A percentile compares a stretch with the other conserved stretches of the same genome.
Conservation (phyloP, 2,797 vertebrate species). For the Lemur catta region DNA sequence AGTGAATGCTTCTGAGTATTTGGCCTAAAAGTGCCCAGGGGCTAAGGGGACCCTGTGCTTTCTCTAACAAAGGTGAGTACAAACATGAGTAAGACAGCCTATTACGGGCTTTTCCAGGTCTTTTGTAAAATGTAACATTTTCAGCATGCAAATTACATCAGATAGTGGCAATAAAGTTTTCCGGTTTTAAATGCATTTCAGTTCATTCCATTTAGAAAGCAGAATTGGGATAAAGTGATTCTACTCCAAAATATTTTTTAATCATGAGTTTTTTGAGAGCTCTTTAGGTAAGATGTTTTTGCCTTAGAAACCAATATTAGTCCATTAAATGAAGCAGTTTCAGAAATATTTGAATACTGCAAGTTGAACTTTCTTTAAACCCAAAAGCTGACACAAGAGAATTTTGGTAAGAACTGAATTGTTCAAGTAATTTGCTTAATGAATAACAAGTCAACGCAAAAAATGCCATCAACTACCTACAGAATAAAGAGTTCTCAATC, state of each 20-base stretch:
- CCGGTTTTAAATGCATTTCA: constrained; percentile 40
- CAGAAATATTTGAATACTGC: neutral
- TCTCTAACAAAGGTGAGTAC: constrained; percentile 57
- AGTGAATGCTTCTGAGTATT: constrained; percentile 51
- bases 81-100: constrained; percentile 35
- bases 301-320: neutral
- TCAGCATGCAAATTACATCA: constrained; percentile 46
- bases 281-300: constrained; percentile 47
- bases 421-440: neutral
- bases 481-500: constrained; percentile 24
- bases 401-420: constrained; percentile 32
- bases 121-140: constrained; percentile 62
- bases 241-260: constrained; percentile 35
- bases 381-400: constrained; percentile 42
- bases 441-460: constrained; percentile 5
- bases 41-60: constrained; percentile 55
- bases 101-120: constrained; percentile 25
- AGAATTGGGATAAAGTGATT: constrained; percentile 47
- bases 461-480: neutral
- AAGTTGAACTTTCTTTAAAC: constrained; percentile 39
- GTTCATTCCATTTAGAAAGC: constrained; percentile 37
- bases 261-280: constrained; percentile 1
- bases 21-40: constrained; percentile 48
- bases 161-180: constrained; percentile 38
- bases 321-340: constrained; percentile 22